These are phyloP conservation scores for Macrotis lagotis DNA, from an alignment of 2,113 vertebrate species.

Conservation along the genomic window DNA sequence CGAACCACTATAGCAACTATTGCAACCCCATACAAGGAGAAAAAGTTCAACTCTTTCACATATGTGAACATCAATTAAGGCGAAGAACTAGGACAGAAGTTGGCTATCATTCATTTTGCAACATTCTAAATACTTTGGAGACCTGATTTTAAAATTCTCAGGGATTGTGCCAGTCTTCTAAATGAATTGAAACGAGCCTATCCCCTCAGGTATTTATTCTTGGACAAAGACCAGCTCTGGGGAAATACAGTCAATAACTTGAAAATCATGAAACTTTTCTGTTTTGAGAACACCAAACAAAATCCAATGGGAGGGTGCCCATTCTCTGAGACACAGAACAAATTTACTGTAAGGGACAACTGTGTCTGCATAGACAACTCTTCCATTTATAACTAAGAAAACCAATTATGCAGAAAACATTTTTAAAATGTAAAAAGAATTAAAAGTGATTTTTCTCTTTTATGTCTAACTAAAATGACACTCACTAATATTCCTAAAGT, in stretches of 20 bases:
- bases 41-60: neutral
- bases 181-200: neutral
- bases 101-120: neutral
- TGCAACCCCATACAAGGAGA: neutral
- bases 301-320: neutral
- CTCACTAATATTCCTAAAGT: neutral
- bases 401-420: neutral
- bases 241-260: neutral
- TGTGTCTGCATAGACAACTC: neutral
- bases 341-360: neutral
- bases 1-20: neutral
- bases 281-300: neutral
- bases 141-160: neutral
- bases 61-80: neutral
- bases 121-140: neutral
- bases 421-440: neutral
- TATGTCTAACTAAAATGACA: neutral
- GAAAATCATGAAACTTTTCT: neutral
- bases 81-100: neutral
- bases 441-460: neutral
- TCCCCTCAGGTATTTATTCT: neutral
- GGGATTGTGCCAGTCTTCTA: neutral
- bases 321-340: neutral
- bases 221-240: neutral
- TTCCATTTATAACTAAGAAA: neutral